Evolutionary conservation across 1,140 invertebrate species (phyloP), one percentile per base, ranked within the genome.

Genomic region (Temnothorax longispinosus): DNA sequence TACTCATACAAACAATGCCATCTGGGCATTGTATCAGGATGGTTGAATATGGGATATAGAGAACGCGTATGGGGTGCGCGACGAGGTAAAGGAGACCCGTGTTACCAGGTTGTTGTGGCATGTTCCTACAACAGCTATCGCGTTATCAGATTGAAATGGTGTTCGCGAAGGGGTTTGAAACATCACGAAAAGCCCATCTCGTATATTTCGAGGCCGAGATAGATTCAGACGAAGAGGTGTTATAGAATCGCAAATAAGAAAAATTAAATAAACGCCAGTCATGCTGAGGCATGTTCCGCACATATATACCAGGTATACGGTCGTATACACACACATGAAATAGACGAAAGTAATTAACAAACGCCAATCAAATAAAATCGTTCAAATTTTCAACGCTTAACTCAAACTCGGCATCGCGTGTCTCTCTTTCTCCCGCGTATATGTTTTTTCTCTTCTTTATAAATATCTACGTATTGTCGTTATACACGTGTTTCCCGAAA

Each of bases 81-180:
- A 74, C 38, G 47, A 27, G 71, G 76, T 44, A 54, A 78, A 62
- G 72, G 82, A 87, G 69, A 65, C 18, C 71, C 64, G 72, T 88
- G 87, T 81, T 90, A 89, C 91, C 77, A 81, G 87, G 80, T 88
- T 92, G 90, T 90, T 92, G 91, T 78, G 87, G 88, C 86, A 38
- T 91, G 89, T 90, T 90, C 85, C 47, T 88, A 88, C 90, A 87
- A 85, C 84, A 86, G 86, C 89, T 81, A 90, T 88, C 86, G 82
- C 80, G 89, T 91, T 92, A 92, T 93, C 91, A 90, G 93, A 93
- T 93, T 85, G 89, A 87, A 90, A 88, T 76, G 81, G 69, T 64
- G 77, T 82, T 90, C 89, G 78, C 84, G 52, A 75, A 60, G 84
- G 87, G 60, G 35, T 76, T 47, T 77, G 75, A 27, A 62, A 80